Evolutionary conservation across 2,888 invertebrate species (phyloP).

Genomic region (Alentia gelatinosa): DNA sequence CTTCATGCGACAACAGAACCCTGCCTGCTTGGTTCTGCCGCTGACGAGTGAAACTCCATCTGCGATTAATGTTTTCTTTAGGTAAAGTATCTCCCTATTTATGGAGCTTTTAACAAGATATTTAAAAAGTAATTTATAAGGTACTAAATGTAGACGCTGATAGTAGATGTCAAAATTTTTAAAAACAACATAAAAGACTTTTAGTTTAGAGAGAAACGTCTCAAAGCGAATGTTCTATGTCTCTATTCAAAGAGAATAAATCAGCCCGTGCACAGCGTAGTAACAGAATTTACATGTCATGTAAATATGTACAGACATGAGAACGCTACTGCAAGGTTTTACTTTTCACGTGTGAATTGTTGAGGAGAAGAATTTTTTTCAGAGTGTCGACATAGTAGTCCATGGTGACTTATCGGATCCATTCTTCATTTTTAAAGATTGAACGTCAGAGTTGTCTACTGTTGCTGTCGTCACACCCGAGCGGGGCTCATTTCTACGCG

Average conservation of each 20-base stretch:
- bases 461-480: neutral
- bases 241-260: too few relatives aligned
- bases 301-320: too few relatives aligned
- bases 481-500: neutral
- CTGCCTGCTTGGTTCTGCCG: neutral
- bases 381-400: neutral
- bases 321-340: too few relatives aligned
- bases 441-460: neutral
- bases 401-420: neutral
- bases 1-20: neutral
- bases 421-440: conserved; percentile 6
- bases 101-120: neutral
- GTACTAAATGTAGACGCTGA: neutral
- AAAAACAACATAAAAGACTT: too few relatives aligned
- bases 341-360: too few relatives aligned
- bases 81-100: conserved; percentile 16
- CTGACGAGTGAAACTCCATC: neutral
- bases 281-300: too few relatives aligned
- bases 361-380: too few relatives aligned
- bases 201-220: too few relatives aligned
- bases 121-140: neutral
- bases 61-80: neutral
- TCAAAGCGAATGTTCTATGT: too few relatives aligned
- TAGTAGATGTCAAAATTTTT: neutral
- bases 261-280: too few relatives aligned